Evolutionary conservation across 1,140 invertebrate species (phyloP).

Genomic region (Calosoma granatense): DNA sequence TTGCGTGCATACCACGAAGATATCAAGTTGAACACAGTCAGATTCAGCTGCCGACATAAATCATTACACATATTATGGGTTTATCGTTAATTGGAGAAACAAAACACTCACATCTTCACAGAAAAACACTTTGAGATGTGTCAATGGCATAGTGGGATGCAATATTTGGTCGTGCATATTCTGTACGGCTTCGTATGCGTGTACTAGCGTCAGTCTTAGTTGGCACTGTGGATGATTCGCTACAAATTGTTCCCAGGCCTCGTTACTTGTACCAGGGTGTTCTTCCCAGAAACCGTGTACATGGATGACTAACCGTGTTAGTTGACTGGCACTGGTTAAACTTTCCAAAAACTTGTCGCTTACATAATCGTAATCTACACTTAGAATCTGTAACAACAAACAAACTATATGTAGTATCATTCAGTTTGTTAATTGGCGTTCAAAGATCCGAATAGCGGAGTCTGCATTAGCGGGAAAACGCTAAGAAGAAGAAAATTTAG

Average conservation of each 20-base stretch:
- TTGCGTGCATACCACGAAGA: slow-evolving; percentile 49
- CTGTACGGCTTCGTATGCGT: slow-evolving; percentile 57
- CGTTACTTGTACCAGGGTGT: slow-evolving; percentile 50
- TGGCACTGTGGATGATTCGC: slow-evolving; percentile 44
- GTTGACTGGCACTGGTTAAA: slow-evolving; percentile 27
- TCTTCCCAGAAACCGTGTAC: slow-evolving; percentile 54
- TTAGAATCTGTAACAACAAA: slow-evolving; percentile 44
- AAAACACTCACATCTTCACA: slow-evolving; percentile 50
- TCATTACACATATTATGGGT: slow-evolving; percentile 10
- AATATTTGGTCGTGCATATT: slow-evolving; percentile 52
- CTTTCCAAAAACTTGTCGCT: slow-evolving; percentile 45
- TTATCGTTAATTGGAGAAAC: not conserved
- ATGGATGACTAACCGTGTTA: slow-evolving; percentile 56
- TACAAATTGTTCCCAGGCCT: slow-evolving; percentile 51
- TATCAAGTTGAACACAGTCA: slow-evolving; percentile 42
- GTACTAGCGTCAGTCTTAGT: slow-evolving; percentile 59
- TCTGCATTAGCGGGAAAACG: no score
- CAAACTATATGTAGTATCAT: no score
- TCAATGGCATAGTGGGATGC: slow-evolving; percentile 58
- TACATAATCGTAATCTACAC: slow-evolving; percentile 65
- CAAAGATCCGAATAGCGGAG: no score
- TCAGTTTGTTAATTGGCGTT: no score
- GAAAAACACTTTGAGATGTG: slow-evolving; percentile 63
- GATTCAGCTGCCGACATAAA: slow-evolving; percentile 37
- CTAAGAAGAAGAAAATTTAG: no score